Evolutionary conservation across 2,113 vertebrate species (phyloP).

Genomic region (Engystomops pustulosus): DNA sequence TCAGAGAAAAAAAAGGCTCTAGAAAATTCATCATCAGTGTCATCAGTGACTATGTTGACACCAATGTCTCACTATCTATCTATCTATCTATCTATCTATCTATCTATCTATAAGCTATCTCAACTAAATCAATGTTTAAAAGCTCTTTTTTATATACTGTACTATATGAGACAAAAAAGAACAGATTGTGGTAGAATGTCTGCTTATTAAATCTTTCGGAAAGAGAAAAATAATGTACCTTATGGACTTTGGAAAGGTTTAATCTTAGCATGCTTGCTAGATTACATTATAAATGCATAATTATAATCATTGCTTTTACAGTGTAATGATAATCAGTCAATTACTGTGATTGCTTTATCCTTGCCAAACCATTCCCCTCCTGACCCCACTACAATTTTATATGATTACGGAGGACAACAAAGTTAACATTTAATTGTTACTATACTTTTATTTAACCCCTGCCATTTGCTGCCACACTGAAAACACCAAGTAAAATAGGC

Average conservation of each 20-base stretch:
- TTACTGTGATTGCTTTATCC: conserved; percentile 58
- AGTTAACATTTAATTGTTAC: conserved; percentile 38
- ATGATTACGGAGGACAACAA: conserved; percentile 54
- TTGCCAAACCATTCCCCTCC: conserved; percentile 54
- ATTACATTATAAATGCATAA: conserved; percentile 61
- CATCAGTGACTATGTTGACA: too few species aligned
- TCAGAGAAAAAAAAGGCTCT: background rate
- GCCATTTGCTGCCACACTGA: background rate
- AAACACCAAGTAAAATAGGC: background rate
- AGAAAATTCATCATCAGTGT: background rate
- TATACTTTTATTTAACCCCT: conserved; percentile 31
- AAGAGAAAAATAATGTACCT: conserved; percentile 41
- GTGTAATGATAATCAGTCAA: conserved; percentile 56
- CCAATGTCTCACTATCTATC: too few species aligned
- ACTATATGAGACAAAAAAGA: background rate
- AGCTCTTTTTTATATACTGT: background rate
- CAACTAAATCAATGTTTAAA: background rate
- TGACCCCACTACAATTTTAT: conserved; percentile 54
- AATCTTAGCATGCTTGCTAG: conserved; percentile 55
- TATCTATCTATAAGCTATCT: too few species aligned
- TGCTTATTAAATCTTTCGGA: conserved; percentile 28
- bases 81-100: too few species aligned
- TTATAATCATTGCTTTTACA: conserved; percentile 58
- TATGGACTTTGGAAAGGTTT: conserved; percentile 40
- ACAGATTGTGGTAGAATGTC: conserved; percentile 22